These are phyloP conservation scores for Larimichthys crocea DNA, from an alignment of 2,113 vertebrate genomes.

Conservation along the genomic window DNA sequence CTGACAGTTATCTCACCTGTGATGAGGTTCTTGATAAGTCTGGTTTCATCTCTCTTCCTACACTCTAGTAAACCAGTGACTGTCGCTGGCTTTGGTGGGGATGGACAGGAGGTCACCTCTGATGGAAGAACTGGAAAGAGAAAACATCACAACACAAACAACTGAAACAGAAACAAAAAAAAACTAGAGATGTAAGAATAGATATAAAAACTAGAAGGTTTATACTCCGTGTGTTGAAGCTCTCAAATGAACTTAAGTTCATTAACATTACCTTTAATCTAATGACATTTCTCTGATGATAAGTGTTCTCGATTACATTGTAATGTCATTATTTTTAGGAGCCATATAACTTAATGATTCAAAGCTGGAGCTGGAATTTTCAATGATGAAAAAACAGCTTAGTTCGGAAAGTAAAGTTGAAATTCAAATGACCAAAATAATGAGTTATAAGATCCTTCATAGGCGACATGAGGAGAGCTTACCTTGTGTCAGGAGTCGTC, in stretches of 20 bases:
- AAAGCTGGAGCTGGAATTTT: background rate
- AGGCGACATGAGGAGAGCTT: background rate
- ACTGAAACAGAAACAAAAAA: background rate
- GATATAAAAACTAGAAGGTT: background rate
- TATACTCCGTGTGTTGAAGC: background rate
- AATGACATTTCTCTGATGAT: background rate
- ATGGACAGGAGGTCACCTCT: slow-evolving; percentile 7
- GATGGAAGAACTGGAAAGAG: slow-evolving; percentile 39
- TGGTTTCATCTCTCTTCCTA: slow-evolving; percentile 82
- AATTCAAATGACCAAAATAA: background rate
- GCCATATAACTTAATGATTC: background rate
- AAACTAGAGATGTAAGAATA: background rate
- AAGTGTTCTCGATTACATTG: background rate
- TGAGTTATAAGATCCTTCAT: background rate
- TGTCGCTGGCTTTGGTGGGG: slow-evolving; percentile 18
- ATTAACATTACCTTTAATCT: background rate
- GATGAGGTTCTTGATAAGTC: slow-evolving; percentile 86
- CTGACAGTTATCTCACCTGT: slow-evolving; percentile 76
- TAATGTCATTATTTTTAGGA: background rate
- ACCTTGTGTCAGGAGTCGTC: slow-evolving; percentile 75
- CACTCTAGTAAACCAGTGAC: slow-evolving; percentile 83
- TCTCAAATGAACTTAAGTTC: background rate
- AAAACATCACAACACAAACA: background rate
- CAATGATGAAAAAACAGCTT: background rate
- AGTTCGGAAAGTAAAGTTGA: background rate